Percentiles rank a stretch among this genome's conserved stretches.
Conservation (phyloP, 2,888 invertebrate genomes). For the Priocnemis perturbator region DNA sequence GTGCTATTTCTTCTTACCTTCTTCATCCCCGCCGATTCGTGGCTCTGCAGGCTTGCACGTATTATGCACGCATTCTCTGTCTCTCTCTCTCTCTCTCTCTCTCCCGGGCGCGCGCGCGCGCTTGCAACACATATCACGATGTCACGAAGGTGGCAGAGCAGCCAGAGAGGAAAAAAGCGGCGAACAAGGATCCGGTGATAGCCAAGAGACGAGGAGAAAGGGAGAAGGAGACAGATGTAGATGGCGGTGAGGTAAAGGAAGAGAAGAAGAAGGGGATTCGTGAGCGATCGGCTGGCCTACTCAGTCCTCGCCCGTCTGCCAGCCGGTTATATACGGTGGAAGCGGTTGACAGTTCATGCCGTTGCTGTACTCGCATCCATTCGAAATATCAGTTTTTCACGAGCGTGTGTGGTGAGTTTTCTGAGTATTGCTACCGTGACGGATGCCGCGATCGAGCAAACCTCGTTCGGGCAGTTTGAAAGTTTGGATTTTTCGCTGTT, state of each 20-base stretch:
- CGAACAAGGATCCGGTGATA: constrained; percentile 14
- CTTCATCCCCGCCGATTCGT: neutral
- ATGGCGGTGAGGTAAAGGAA: constrained; percentile 44
- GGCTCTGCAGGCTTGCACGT: neutral
- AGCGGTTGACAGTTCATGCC: constrained; percentile 51
- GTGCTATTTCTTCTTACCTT: constrained; percentile 34
- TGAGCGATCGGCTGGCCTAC: constrained; percentile 68
- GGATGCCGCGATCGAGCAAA: too few species aligned
- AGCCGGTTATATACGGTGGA: constrained; percentile 64
- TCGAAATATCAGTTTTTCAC: constrained; percentile 2
- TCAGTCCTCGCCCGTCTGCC: constrained; percentile 73
- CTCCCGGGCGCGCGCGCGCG: constrained; percentile 35
- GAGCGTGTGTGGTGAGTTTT: neutral
- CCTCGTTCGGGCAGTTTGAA: too few species aligned
- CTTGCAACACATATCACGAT: constrained; percentile 22
- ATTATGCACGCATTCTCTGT: too few species aligned
- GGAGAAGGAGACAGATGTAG: constrained; percentile 11
- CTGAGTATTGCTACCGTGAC: too few species aligned
- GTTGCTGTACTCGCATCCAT: constrained; percentile 7
- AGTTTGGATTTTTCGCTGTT: constrained; percentile 7
- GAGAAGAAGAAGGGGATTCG: constrained; percentile 62
- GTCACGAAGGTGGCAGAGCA: constrained; percentile 42
- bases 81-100: neutral
- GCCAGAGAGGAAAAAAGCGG: constrained; percentile 25
- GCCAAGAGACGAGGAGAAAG: constrained; percentile 14